Evolutionary conservation across 1,140 invertebrate genomes (phyloP).

Genomic region (Leptoteleia sp.): DNA sequence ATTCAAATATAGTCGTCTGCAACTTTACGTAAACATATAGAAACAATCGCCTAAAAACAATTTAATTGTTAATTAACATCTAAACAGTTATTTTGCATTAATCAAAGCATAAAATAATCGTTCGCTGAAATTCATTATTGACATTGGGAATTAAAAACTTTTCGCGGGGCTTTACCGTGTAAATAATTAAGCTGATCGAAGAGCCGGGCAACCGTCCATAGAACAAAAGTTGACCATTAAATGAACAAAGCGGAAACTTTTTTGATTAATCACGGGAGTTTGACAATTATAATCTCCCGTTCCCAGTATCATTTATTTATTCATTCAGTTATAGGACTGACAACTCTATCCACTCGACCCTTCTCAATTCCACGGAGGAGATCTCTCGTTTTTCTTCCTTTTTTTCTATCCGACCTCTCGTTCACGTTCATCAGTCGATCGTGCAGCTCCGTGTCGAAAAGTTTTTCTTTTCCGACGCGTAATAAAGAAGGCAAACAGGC

Average conservation of each 20-base stretch:
- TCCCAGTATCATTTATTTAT: slow-evolving; percentile 63
- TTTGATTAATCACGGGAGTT: slow-evolving; percentile 58
- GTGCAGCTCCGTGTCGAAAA: slow-evolving; percentile 47
- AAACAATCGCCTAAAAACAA: too few relatives aligned
- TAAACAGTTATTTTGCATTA: too few relatives aligned
- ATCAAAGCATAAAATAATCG: too few relatives aligned
- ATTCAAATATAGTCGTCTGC: too few relatives aligned
- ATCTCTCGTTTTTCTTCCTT: slow-evolving; percentile 51
- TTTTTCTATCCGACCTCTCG: slow-evolving; percentile 37
- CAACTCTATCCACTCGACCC: slow-evolving; percentile 60
- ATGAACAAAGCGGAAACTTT: slow-evolving; percentile 54
- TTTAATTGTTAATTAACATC: too few relatives aligned
- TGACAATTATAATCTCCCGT: slow-evolving; percentile 62
- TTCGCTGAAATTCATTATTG: slow-evolving; percentile 21
- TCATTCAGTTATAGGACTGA: slow-evolving; percentile 60
- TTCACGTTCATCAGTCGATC: slow-evolving; percentile 50
- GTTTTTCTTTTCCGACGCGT: slow-evolving; percentile 63
- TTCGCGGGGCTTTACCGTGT: slow-evolving; percentile 4
- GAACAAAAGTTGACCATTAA: slow-evolving; percentile 57
- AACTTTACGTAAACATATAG: too few relatives aligned
- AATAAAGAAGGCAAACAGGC: slow-evolving; percentile 63
- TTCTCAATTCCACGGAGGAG: slow-evolving; percentile 44
- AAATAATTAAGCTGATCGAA: slow-evolving; percentile 41
- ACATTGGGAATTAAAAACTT: slow-evolving; percentile 25
- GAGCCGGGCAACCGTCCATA: slow-evolving; percentile 10